Evolutionary conservation across 2,797 vertebrate genomes (phyloP), one percentile per base, ranked within the genome.

Genomic region (Myripristis murdjan): DNA sequence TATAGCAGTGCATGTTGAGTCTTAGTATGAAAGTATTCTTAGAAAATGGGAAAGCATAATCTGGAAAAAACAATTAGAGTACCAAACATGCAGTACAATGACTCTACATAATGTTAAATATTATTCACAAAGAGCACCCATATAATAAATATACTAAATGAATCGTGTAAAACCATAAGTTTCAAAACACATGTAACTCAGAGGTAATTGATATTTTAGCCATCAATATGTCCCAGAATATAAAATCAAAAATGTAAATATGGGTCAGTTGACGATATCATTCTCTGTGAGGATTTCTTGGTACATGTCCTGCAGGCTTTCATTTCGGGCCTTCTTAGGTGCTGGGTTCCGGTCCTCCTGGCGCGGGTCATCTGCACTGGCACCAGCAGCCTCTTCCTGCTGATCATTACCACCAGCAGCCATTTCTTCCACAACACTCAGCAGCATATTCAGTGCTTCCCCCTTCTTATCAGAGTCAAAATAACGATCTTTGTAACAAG

Each of bases 1-100:
- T 75, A 69, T 44, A 58, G 73, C 60, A 0, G 55, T 0, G 24
- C 57, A 67, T 64, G 64, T 75, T 79, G 78, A 86, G 77, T 71
- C 5, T 24, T 18, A 48, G 41, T n/a, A 63, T 64, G 55, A 28
- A 37, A 55, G 69, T 48, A n/a, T 59, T 74, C 52, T 73, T 64
- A 51, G 69, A 72, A 62, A 79, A 85, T 54, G 55, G 23, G 33
- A 28, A 10, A 59, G 58, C 31, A 23, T 44, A 53, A 20, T 41
- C 47, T 63, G 64, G 65, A 77, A 64, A 77, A 76, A 71, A 64
- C 60, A 44, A 46, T 48, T 51, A 23, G 54, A 44, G 35, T 66
- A 10, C 41, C 55, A 18, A 54, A 53, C 48, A 35, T 56, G 59
- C 47, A 44, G 24, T 0, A 5, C 48, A 51, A 22, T 51, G 52